Conservation (phyloP, 2,888 invertebrate species). For the Agriopis marginaria region DNA sequence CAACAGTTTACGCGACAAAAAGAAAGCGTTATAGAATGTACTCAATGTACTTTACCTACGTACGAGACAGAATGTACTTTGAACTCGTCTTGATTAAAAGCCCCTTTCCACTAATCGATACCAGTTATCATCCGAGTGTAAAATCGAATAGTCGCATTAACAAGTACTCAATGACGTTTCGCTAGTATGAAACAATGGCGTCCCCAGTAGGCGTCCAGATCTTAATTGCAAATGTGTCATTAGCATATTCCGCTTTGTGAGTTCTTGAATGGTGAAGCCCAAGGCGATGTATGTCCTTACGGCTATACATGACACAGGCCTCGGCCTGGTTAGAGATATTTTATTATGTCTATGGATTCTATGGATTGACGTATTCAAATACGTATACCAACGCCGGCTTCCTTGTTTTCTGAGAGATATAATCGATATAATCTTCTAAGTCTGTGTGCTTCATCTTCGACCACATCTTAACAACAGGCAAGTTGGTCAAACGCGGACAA, state of each 20-base stretch:
- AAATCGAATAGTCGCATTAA: constrained; percentile 48
- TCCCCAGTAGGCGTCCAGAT: constrained; percentile 78
- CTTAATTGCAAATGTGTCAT: constrained; percentile 83
- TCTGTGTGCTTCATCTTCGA: no score
- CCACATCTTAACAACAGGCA: no score
- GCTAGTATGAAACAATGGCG: constrained; percentile 75
- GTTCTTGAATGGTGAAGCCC: constrained; percentile 75
- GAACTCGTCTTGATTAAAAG: constrained; percentile 4
- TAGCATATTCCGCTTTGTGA: constrained; percentile 82
- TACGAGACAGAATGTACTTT: not conserved
- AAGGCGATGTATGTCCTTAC: constrained; percentile 73
- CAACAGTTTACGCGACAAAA: no score
- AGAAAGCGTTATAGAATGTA: no score
- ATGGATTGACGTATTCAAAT: not conserved
- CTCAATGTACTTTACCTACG: not conserved
- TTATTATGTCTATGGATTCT: constrained; percentile 2
- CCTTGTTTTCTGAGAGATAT: no score
- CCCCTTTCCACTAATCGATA: constrained; percentile 40
- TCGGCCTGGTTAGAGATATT: constrained; percentile 14
- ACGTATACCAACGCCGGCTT: not conserved
- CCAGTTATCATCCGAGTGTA: constrained; percentile 25
- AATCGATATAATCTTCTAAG: no score
- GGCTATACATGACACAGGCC: constrained; percentile 57
- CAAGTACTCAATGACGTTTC: constrained; percentile 62
- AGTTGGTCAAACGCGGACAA: no score